Base-by-base conservation (phyloP, 2,113 vertebrate genomes). In the Menidia beryllina region DNA sequence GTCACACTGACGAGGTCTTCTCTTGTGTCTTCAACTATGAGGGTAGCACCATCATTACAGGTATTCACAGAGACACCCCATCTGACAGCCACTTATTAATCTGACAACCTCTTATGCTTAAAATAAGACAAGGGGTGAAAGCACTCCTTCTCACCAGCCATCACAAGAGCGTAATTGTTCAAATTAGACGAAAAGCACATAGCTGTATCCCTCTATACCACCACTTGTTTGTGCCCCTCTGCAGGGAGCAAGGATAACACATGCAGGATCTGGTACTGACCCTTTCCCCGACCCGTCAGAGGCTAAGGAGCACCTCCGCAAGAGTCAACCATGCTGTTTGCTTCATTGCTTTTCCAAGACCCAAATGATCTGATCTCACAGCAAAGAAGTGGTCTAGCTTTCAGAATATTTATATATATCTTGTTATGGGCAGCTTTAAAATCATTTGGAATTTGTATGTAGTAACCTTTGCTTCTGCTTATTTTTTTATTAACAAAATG, bases 231-330 rank as follows among this genome's bases (percentile, higher is more conserved):
- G 66, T 89, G 39, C 50, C 70, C 58, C 54, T 59, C 88, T 39
- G 56, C 87, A 98, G 97, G 96, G 21, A 97, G 97, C 93, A 98
- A 98, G 88, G 97, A 99, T 72, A 98, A 98, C 82, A 97, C 96
- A 59, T 98, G 97, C 59, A 91, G 95, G 83, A 95, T 98, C 91
- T 98, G 97, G 97, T 92, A 82, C 56, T 98, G 91, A 96, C n/a
- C 49, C 12, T 17, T 68, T 21, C 5, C 17, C 8, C 15, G 21
- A 79, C 52, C 74, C 21, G 15, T 13, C n/a, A n/a, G 26, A 56
- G 7, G 30, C 36, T 41, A 43, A 41, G 24, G 7, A 5, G 1
- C 59, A 7, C 30, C 36, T 39, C 9, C 14, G 5, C 56, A 19
- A 17, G 12, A 24, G 15, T 56, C 38, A 51, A n/a, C 21, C n/a